Evolutionary conservation across 2,888 invertebrate species (phyloP).

Genomic region (Listrodromus nycthemerus): DNA sequence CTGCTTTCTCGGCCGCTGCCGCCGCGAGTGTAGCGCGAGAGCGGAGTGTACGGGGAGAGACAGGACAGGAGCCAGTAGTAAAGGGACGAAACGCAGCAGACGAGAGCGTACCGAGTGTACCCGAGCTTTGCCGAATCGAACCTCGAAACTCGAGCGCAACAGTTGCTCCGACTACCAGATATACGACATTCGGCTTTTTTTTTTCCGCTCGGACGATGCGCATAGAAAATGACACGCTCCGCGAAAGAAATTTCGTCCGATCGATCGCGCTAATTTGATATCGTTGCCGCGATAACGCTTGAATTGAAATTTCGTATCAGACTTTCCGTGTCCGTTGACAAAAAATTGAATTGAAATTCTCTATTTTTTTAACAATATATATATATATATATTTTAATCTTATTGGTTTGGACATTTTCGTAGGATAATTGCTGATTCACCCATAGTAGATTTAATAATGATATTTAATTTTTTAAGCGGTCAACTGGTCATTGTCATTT

Average conservation of each 20-base stretch:
- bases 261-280: neutral
- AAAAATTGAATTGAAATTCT: too few relatives aligned
- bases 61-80: slow-evolving; percentile 42
- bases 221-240: too few relatives aligned
- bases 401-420: too few relatives aligned
- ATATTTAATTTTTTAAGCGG: too few relatives aligned
- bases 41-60: slow-evolving; percentile 35
- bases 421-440: too few relatives aligned
- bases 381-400: too few relatives aligned
- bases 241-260: neutral
- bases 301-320: too few relatives aligned
- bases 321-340: too few relatives aligned
- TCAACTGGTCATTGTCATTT: too few relatives aligned
- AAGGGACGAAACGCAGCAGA: slow-evolving; percentile 62
- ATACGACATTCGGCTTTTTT: slow-evolving; percentile 16
- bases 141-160: slow-evolving; percentile 66
- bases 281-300: too few relatives aligned
- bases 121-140: slow-evolving; percentile 56
- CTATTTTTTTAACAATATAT: too few relatives aligned
- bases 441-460: too few relatives aligned
- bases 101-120: slow-evolving; percentile 51
- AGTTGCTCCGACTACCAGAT: slow-evolving; percentile 56
- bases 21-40: slow-evolving; percentile 57
- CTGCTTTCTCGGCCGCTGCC: slow-evolving; percentile 63
- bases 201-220: neutral